Conservation (phyloP, 1,140 invertebrate species). For the Spodoptera frugiperda region DNA sequence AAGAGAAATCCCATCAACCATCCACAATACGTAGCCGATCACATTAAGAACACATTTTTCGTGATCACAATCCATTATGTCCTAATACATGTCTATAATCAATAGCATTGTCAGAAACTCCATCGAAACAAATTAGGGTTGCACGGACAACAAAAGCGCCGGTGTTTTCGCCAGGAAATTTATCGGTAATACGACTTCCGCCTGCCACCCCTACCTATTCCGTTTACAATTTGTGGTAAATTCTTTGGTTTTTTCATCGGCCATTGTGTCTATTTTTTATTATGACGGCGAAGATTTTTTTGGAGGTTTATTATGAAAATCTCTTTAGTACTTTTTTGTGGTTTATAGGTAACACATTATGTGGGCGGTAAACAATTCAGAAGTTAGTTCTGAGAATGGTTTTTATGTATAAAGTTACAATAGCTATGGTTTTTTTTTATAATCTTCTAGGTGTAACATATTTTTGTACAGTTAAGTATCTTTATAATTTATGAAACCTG, state of each 20-base stretch:
- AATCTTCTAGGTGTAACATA: too few relatives aligned
- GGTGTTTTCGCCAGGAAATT: constrained; percentile 55
- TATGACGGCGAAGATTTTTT: constrained; percentile 23
- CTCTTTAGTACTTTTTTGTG: background rate
- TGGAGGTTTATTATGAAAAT: background rate
- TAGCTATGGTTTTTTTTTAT: too few relatives aligned
- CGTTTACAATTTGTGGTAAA: constrained; percentile 48
- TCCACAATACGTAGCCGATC: too few relatives aligned
- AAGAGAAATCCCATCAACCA: too few relatives aligned
- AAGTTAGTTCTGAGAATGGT: too few relatives aligned
- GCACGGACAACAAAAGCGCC: constrained; percentile 48
- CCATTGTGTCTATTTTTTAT: constrained; percentile 40
- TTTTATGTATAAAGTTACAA: too few relatives aligned
- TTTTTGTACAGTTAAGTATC: too few relatives aligned
- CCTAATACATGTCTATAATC: constrained; percentile 30
- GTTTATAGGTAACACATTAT: constrained; percentile 9
- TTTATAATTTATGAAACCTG: too few relatives aligned
- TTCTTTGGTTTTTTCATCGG: constrained; percentile 32
- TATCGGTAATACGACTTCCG: constrained; percentile 59
- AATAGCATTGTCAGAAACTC: constrained; percentile 41
- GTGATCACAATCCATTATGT: constrained; percentile 31
- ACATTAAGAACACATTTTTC: constrained; percentile 2
- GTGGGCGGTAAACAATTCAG: too few relatives aligned
- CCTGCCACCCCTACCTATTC: constrained; percentile 46
- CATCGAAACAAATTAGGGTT: constrained; percentile 50